These are phyloP conservation scores for Xyrauchen texanus DNA, from an alignment of 2,113 vertebrate species.

Conservation along the genomic window DNA sequence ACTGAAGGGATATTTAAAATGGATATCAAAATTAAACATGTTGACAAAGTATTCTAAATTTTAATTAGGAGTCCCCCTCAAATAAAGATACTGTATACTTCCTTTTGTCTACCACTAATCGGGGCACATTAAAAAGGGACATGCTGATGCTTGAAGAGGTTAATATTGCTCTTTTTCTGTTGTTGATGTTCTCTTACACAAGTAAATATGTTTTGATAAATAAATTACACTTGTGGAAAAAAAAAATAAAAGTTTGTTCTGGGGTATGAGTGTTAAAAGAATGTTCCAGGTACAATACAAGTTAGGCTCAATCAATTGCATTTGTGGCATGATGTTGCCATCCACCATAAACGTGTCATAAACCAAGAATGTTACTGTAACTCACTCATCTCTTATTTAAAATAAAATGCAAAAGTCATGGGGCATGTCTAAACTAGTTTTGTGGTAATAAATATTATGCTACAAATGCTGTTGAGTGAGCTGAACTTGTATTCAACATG, in stretches of 20 bases:
- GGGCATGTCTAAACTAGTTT: too few species aligned
- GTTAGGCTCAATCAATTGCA: background rate
- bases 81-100: background rate
- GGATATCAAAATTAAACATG: background rate
- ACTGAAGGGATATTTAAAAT: background rate
- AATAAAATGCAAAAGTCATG: too few species aligned
- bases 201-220: slow-evolving; percentile 47
- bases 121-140: slow-evolving; percentile 19
- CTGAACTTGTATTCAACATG: too few species aligned
- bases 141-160: background rate
- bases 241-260: background rate
- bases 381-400: too few species aligned
- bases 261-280: background rate
- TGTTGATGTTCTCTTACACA: slow-evolving; percentile 7
- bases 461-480: too few species aligned
- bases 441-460: too few species aligned
- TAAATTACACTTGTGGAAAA: slow-evolving; percentile 22
- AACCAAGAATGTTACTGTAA: too few species aligned
- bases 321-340: too few species aligned
- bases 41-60: background rate
- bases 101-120: background rate
- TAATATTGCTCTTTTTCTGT: background rate
- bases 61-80: background rate
- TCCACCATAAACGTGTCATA: too few species aligned
- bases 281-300: background rate